phyloP scores from a whole-genome alignment of 2,113 vertebrate species.

The Urocolius indicus region DNA sequence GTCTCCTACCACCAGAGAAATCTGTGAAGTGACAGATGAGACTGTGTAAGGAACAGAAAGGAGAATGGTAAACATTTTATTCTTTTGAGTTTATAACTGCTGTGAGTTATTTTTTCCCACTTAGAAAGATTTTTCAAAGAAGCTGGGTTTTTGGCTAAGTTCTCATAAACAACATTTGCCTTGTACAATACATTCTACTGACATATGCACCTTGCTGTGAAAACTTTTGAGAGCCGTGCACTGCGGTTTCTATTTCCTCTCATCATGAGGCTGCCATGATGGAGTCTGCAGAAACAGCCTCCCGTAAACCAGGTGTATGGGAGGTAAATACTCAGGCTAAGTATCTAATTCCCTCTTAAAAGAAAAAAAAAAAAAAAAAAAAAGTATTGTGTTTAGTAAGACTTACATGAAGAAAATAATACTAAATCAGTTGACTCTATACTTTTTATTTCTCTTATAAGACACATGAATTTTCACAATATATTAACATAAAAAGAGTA shows the following conservation, averaged over 20 bases:
- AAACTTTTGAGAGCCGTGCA: background rate
- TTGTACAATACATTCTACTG: background rate
- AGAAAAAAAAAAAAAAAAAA: background rate
- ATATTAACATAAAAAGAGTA: background rate
- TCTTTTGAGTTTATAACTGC: background rate
- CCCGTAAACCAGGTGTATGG: accelerated
- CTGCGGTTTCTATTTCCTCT: background rate
- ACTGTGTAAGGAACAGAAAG: background rate
- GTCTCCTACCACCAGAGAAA: background rate
- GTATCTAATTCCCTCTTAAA: background rate
- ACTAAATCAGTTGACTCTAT: background rate
- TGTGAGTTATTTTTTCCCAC: background rate
- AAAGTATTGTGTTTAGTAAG: background rate
- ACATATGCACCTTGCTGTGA: background rate
- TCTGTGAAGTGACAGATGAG: background rate
- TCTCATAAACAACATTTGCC: background rate
- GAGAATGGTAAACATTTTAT: background rate
- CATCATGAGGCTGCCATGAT: background rate
- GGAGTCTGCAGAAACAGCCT: background rate
- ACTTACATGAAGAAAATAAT: background rate
- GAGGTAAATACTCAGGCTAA: background rate
- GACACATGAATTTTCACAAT: background rate
- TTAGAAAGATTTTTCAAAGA: background rate
- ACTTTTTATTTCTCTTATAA: background rate
- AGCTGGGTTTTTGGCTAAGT: background rate